Evolutionary conservation across 2,113 vertebrate genomes (phyloP), one percentile per base, ranked within the genome.

Genomic region (Sander vitreus): DNA sequence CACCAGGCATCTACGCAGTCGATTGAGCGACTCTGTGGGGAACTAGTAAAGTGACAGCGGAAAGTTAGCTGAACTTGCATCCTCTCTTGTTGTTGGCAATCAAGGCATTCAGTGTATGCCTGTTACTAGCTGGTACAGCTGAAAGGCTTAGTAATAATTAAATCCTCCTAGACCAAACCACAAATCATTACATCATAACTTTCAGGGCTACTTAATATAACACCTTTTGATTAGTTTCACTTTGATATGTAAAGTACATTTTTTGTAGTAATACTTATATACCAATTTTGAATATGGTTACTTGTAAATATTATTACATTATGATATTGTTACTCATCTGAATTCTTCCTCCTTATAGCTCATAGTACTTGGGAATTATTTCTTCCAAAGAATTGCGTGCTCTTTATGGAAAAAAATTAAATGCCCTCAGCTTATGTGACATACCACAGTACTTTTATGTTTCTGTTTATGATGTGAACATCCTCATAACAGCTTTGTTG

Each of bases 371-470:
- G 18, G 33, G 16, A 78, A 50, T 67, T 36, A 11, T 43, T 43
- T 65, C 19, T 33, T 84, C 55, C 14, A 43, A 54, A 72, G 73
- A 69, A 69, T 18, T 58, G 9, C 8, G 1, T 57, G 47, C 23
- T 74, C 45, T 39, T 48, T 48, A 18, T 74, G 80, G 58, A 60
- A 43, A 72, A 81, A 77, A 84, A 33, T 1, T 0, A 62, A 79
- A 84, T 80, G 77, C 86, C 88, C 78, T 81, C 83, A 88, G 82
- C 85, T 62, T 78, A 84, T 70, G 78, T 78, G 78, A 84, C 70
- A 91, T 59, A 87, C 48, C 68, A 58, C 53, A 87, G 23, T 47
- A 25, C 79, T 79, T 69, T 63, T 48, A 79, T 90, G 82, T 23
- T 45, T 68, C 57, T 74, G 88, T 83, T 60, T 91, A 77, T 11